Base-by-base conservation (phyloP, 2,888 invertebrate genomes). In the Sussaba pulchella region DNA sequence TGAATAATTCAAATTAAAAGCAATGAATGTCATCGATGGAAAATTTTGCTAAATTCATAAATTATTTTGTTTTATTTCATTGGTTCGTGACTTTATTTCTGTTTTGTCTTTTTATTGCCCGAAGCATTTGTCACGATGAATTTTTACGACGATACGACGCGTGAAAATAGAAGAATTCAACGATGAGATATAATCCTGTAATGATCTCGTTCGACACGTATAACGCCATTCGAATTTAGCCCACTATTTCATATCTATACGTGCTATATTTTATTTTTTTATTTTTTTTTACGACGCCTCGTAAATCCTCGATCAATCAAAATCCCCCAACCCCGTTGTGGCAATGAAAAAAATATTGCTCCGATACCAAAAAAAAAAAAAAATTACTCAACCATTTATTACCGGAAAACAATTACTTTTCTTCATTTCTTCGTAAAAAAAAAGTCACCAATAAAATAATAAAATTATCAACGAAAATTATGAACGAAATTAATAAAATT, bases 181-280 rank as follows among this genome's bases (percentile, higher is more conserved):
- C 71, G 43, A 76, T 87, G 85, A 87, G 85, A 81, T 78, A 83
- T 90, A 89, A 89, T 88, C 88, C 86, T 87, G 86, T 89, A 89
- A 89, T 87, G 85, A 87, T 85, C 86, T 85, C 84, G 89, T 89
- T 87, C 85, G 86, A 86, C 88, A 87, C 88, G 88, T 86, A 87
- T 71, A n/a, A n/a, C 83, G 76, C 84, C 19, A 41, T 21, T 4
- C 39, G 80, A 76, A 81, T 81, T 81, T 61, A 31, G 52, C 52
- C 57, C 0, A 10, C 26, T 41, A 61, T 14, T 52, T 26, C 57
- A 76, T 72, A 81, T 81, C 6, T 31, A 31, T 31, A 31, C 31
- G 31, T 5, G 31, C 31, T n/a, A n/a, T n/a, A n/a, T n/a, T n/a
- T n/a, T n/a, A n/a, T n/a, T n/a, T n/a, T n/a, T n/a, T n/a, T n/a